Evolutionary conservation across 2,888 invertebrate species (phyloP).

Genomic region (Mythimna albipuncta): DNA sequence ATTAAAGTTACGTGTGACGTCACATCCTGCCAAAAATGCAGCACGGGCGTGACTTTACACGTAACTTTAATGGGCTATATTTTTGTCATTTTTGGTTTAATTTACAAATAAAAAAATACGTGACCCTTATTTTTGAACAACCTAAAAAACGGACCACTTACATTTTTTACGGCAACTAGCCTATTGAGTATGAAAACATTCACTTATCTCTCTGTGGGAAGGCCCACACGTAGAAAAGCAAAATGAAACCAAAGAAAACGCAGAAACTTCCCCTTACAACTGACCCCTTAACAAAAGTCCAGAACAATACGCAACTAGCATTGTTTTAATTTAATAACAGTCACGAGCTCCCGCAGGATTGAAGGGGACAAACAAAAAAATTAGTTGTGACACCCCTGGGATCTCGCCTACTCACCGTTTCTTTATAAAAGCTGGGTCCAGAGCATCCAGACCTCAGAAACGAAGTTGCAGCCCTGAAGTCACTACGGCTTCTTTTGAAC

Average conservation of each 20-base stretch:
- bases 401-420: slow-evolving; percentile 68
- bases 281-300: slow-evolving; percentile 73
- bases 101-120: no score
- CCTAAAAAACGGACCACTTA: no score
- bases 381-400: slow-evolving; percentile 83
- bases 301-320: slow-evolving; percentile 80
- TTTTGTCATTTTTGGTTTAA: no score
- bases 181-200: no score
- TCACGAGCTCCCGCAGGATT: slow-evolving; percentile 72
- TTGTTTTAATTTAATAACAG: slow-evolving; percentile 90
- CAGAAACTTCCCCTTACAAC: slow-evolving; percentile 14
- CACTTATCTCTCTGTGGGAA: no score
- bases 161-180: no score
- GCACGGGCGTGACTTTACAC: no score
- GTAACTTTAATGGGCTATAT: no score
- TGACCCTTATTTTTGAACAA: no score
- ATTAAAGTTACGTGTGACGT: no score
- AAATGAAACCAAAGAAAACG: background rate
- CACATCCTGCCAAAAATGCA: no score
- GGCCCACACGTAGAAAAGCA: background rate
- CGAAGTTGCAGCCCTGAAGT: slow-evolving; percentile 58
- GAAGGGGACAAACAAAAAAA: slow-evolving; percentile 77
- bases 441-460: slow-evolving; percentile 65
- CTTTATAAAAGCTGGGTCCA: slow-evolving; percentile 80
- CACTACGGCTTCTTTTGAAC: slow-evolving; percentile 42